These are phyloP conservation scores for Spisula subtruncata DNA, from an alignment of 2,888 invertebrate species.

Conservation along the genomic window DNA sequence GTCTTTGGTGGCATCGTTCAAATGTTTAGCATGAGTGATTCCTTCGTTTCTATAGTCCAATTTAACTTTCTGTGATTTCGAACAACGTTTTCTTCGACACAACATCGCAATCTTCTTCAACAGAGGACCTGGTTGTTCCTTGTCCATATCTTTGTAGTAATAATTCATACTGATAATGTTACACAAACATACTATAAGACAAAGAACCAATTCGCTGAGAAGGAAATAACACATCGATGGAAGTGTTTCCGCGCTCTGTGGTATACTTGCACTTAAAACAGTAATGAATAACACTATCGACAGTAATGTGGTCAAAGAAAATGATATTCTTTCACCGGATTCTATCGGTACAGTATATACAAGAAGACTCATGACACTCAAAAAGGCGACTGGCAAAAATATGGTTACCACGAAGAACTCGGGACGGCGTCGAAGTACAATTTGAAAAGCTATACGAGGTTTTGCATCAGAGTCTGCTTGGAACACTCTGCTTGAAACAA, in stretches of 20 bases:
- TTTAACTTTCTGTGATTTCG: neutral
- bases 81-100: neutral
- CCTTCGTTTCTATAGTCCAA: neutral
- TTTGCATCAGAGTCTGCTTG: neutral
- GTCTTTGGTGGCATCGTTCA: neutral
- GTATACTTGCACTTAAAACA: conserved; percentile 31
- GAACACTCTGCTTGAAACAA: neutral
- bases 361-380: conserved; percentile 47
- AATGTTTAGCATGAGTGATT: neutral
- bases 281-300: conserved; percentile 51
- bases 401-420: conserved; percentile 46
- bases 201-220: conserved; percentile 24
- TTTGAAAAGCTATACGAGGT: conserved; percentile 22
- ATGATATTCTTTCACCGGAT: conserved; percentile 56
- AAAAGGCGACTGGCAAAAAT: conserved; percentile 37
- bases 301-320: conserved; percentile 49
- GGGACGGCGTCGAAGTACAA: conserved; percentile 40
- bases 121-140: neutral
- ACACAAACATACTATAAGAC: conserved; percentile 35
- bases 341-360: conserved; percentile 46
- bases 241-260: conserved; percentile 45
- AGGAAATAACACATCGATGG: conserved; percentile 52
- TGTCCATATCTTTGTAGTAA: conserved; percentile 23
- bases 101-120: neutral
- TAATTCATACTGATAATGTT: conserved; percentile 17